These are phyloP conservation scores for Alca torda DNA, from an alignment of 2,797 vertebrate species.

Conservation along the genomic window DNA sequence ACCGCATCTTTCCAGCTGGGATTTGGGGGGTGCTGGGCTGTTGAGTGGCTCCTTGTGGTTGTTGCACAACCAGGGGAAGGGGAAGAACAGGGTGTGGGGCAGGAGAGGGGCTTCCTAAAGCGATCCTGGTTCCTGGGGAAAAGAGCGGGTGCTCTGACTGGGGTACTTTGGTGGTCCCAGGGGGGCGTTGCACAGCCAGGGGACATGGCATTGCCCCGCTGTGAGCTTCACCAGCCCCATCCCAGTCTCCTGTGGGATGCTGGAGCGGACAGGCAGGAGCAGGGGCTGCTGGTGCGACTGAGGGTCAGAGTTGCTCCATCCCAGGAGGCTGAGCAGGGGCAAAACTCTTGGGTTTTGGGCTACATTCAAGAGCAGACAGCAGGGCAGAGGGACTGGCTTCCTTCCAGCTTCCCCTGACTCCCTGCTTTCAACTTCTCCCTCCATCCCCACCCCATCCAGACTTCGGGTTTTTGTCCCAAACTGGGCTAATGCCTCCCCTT, in stretches of 20 bases:
- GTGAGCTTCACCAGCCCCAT: background rate
- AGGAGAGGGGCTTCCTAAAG: background rate
- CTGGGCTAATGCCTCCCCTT: accelerated
- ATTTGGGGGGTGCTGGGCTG: background rate
- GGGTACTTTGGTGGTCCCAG: background rate
- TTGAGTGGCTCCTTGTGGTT: background rate
- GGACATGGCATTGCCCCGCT: background rate
- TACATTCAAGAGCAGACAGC: background rate
- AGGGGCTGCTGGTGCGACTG: accelerated
- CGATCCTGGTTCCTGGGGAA: background rate
- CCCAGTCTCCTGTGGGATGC: background rate
- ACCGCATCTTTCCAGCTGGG: background rate
- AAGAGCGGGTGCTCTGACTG: background rate
- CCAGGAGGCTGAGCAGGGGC: background rate
- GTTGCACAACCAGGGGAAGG: background rate
- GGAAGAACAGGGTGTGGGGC: accelerated
- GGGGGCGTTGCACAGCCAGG: background rate
- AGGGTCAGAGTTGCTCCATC: background rate
- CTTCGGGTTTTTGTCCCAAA: background rate
- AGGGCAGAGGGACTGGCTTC: background rate
- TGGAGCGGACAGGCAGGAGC: background rate
- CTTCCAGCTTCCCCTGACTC: background rate
- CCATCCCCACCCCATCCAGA: background rate
- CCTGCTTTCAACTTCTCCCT: background rate
- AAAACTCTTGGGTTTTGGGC: background rate